Evolutionary conservation across 2,888 invertebrate species (phyloP).

Genomic region (Chironomus tentans): DNA sequence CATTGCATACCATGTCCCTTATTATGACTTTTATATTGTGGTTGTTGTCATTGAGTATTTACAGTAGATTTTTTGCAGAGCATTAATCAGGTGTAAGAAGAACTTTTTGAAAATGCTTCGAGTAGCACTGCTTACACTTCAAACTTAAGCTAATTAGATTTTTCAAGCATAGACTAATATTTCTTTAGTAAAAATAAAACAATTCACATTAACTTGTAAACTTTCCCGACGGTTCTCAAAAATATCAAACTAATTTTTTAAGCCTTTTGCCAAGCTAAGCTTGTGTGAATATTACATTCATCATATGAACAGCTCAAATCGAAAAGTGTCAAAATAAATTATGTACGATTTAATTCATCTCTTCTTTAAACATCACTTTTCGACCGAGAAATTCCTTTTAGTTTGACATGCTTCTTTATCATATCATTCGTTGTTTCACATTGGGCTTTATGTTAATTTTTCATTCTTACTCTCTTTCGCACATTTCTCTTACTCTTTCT

Average conservation of each 20-base stretch:
- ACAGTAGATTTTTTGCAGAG: no score
- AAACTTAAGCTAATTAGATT: neutral
- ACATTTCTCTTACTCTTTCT: neutral
- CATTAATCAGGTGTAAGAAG: no score
- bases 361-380: neutral
- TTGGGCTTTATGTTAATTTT: neutral
- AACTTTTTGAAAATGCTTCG: no score
- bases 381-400: neutral
- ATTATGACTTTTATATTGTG: neutral
- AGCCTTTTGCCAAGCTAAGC: neutral
- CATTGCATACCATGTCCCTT: neutral
- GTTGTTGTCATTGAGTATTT: neutral
- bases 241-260: neutral
- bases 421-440: neutral
- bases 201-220: neutral
- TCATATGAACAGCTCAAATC: neutral
- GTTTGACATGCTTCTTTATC: slow-evolving; percentile 7
- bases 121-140: no score
- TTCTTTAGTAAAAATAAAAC: neutral
- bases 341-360: neutral
- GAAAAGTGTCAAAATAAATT: neutral
- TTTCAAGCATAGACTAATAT: neutral
- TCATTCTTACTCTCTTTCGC: neutral
- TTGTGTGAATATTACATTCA: neutral
- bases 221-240: neutral